These are phyloP conservation scores for Chymomyza fuscimana DNA, from an alignment of 2,888 invertebrate genomes.

Conservation along the genomic window DNA sequence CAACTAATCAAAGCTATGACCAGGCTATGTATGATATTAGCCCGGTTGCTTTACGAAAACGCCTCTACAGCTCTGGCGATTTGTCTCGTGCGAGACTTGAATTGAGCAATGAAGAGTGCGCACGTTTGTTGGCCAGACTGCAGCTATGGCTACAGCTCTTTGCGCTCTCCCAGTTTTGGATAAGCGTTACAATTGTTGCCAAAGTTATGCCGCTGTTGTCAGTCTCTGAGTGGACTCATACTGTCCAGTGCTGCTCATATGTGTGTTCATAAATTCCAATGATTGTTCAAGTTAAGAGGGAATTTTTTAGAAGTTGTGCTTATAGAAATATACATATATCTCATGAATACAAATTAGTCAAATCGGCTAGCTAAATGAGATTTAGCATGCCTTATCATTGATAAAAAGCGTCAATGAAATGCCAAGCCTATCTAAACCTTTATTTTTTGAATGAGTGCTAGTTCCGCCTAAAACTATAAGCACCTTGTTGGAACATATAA, in stretches of 20 bases:
- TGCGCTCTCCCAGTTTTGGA: not conserved
- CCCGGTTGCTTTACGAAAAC: not conserved
- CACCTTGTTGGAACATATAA: not conserved
- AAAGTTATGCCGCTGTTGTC: not conserved
- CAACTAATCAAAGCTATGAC: not conserved
- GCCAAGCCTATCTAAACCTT: not conserved
- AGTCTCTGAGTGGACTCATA: not conserved
- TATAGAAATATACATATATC: not conserved
- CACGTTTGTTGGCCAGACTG: no score
- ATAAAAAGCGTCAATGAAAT: not conserved
- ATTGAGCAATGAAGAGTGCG: not conserved
- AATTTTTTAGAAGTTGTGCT: not conserved
- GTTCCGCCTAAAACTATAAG: not conserved
- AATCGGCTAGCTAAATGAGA: not conserved
- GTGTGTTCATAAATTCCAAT: not conserved
- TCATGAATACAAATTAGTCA: not conserved
- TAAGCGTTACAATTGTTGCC: not conserved
- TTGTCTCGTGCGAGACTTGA: not conserved
- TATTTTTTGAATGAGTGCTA: not conserved
- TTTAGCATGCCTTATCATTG: not conserved
- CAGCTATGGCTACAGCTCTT: not conserved
- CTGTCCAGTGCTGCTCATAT: not conserved
- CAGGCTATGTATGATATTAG: not conserved
- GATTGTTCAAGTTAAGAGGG: not conserved
- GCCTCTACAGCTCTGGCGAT: not conserved